Conservation (phyloP, 2,113 vertebrate genomes). For the Austrofundulus limnaeus region DNA sequence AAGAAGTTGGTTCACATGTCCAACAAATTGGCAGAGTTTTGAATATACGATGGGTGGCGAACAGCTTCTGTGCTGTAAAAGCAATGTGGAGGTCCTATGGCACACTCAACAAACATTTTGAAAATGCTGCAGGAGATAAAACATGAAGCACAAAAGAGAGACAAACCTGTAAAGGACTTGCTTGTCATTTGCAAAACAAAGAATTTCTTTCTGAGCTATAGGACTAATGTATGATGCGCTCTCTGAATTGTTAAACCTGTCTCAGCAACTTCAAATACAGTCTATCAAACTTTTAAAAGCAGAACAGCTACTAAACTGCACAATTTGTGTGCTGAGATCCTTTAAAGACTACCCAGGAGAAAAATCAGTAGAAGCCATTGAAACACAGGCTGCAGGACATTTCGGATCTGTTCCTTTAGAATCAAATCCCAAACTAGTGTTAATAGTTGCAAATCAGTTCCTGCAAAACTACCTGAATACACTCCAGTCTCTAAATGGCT, state of each 20-base stretch:
- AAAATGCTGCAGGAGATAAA: no score
- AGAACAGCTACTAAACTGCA: no score
- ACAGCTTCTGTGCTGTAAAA: no score
- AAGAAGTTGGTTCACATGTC: no score
- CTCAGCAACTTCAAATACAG: neutral
- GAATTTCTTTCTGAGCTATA: constrained; percentile 1
- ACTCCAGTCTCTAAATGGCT: no score
- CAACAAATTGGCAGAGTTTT: no score
- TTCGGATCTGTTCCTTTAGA: neutral
- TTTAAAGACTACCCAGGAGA: constrained; percentile 6
- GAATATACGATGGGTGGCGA: no score
- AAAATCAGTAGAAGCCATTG: neutral
- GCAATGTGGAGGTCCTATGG: no score
- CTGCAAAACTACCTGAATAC: neutral
- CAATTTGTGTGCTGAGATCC: neutral
- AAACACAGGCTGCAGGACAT: neutral
- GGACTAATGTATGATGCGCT: constrained; percentile 4
- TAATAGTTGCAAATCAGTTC: constrained; percentile 1
- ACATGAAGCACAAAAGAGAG: no score
- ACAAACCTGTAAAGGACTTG: no score
- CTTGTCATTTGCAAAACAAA: neutral
- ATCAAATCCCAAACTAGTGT: neutral
- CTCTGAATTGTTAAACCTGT: neutral
- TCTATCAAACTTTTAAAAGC: neutral
- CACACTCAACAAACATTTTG: no score